Conservation (phyloP, 2,797 vertebrate species). For the Valencia hispanica region DNA sequence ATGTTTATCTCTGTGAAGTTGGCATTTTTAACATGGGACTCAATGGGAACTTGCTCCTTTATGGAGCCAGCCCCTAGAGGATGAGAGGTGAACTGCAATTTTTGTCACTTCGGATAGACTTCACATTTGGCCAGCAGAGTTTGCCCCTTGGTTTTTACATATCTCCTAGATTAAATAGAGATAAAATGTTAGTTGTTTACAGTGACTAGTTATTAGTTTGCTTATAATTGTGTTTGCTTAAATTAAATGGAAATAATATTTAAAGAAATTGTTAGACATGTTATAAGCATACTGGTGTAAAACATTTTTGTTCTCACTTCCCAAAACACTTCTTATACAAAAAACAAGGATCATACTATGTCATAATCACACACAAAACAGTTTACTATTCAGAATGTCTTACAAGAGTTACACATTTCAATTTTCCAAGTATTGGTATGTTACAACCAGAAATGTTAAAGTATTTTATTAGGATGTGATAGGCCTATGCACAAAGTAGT, state of each 20-base stretch:
- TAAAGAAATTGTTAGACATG: not conserved
- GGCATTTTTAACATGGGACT: no score
- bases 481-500: not conserved
- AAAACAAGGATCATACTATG: not conserved
- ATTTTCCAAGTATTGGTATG: not conserved
- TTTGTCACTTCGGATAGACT: no score
- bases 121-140: no score
- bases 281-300: not conserved
- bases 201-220: not conserved
- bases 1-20: no score
- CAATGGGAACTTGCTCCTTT: no score
- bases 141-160: no score
- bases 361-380: no score
- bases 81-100: no score
- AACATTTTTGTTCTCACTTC: not conserved
- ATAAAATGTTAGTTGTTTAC: not conserved
- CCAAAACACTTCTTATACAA: not conserved
- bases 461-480: not conserved
- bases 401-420: not conserved
- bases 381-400: not conserved
- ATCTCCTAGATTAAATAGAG: not conserved
- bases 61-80: no score
- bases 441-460: not conserved
- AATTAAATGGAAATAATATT: not conserved
- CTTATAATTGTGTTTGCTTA: not conserved